These are phyloP conservation scores for Ptychobarbus kaznakovi DNA, from an alignment of 2,797 vertebrate species.

Conservation along the genomic window DNA sequence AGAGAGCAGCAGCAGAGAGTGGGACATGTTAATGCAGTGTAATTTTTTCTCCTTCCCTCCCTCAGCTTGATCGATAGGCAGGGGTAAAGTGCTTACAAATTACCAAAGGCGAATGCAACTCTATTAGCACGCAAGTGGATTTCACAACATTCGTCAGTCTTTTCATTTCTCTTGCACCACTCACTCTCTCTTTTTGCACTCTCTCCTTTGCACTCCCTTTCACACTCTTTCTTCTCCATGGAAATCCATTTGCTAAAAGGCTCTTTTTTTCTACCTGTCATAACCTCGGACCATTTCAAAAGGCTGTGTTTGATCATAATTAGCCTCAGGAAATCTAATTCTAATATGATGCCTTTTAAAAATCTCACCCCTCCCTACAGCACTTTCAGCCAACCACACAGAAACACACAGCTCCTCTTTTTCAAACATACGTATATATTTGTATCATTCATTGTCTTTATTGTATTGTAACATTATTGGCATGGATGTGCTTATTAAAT, in stretches of 20 bases:
- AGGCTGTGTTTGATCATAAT: constrained; percentile 82
- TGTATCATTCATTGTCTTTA: constrained; percentile 87
- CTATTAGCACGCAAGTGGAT: constrained; percentile 79
- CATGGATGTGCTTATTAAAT: constrained; percentile 87
- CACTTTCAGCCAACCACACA: constrained; percentile 71
- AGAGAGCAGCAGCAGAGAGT: constrained; percentile 29
- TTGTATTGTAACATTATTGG: constrained; percentile 88
- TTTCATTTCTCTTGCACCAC: constrained; percentile 72
- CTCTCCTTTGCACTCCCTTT: constrained; percentile 58
- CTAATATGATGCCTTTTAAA: constrained; percentile 81
- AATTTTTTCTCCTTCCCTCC: constrained; percentile 69
- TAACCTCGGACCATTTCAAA: constrained; percentile 74
- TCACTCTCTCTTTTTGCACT: constrained; percentile 67
- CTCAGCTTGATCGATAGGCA: constrained; percentile 80
- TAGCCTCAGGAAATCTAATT: constrained; percentile 85
- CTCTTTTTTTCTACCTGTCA: constrained; percentile 78
- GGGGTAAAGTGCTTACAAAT: constrained; percentile 85
- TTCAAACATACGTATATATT: constrained; percentile 82
- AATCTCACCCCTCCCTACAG: constrained; percentile 81
- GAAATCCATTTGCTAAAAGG: constrained; percentile 89
- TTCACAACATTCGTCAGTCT: constrained; percentile 82
- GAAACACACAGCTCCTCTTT: constrained; percentile 81
- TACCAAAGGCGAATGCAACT: constrained; percentile 84
- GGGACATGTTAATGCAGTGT: constrained; percentile 83
- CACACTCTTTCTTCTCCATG: constrained; percentile 65